phyloP scores from a whole-genome alignment of 1,140 invertebrate genomes.

The Bombus waltoni region DNA sequence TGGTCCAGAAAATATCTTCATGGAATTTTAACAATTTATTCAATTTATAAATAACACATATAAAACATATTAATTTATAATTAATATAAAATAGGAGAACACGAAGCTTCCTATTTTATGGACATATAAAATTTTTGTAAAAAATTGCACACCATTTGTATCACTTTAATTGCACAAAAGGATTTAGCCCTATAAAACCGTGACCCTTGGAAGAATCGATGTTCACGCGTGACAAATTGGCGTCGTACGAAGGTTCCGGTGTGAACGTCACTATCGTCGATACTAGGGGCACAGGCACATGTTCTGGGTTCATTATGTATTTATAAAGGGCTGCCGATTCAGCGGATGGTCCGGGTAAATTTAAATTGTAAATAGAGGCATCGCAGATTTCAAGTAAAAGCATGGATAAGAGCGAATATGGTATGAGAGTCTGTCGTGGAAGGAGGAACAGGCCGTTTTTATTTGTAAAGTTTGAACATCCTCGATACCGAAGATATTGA shows the following conservation, averaged over 20 bases:
- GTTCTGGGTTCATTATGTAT: slow-evolving; percentile 28
- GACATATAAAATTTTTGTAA: neutral
- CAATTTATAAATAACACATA: no score
- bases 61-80: neutral
- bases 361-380: slow-evolving; percentile 49
- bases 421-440: no score
- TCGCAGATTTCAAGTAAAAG: slow-evolving; percentile 41
- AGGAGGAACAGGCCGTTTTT: neutral
- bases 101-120: neutral
- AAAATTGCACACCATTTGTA: no score
- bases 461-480: neutral
- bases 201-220: neutral
- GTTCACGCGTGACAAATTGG: slow-evolving; percentile 1
- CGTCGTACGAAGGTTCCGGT: neutral
- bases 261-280: rapidly evolving
- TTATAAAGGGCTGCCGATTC: slow-evolving; percentile 40
- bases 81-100: neutral
- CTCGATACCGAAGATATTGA: neutral
- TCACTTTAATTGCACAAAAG: neutral
- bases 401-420: neutral
- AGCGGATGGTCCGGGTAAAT: slow-evolving; percentile 26
- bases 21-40: no score
- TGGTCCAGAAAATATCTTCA: no score
- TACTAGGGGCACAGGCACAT: no score
- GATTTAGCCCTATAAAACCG: neutral